Evolutionary conservation across 2,113 vertebrate genomes (phyloP).

Genomic region (Sturnira hondurensis): DNA sequence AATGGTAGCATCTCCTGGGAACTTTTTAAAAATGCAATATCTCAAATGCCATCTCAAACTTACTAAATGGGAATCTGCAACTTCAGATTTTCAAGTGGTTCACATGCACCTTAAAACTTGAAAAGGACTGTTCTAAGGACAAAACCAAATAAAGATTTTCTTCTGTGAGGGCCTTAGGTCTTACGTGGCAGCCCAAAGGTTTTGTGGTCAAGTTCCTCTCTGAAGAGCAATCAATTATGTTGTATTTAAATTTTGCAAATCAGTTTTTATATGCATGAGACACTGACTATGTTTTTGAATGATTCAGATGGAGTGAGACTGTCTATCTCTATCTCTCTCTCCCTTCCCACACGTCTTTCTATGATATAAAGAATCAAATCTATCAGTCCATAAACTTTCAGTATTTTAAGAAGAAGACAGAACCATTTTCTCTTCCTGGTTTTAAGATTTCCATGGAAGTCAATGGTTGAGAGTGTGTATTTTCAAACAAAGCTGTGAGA

Average conservation of each 20-base stretch:
- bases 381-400: neutral
- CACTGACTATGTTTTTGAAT: neutral
- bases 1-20: neutral
- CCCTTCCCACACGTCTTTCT: no score
- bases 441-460: neutral
- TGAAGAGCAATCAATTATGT: neutral
- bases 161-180: neutral
- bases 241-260: neutral
- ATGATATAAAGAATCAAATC: neutral
- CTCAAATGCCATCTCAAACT: neutral
- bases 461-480: neutral
- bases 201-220: neutral
- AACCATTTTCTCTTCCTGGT: neutral
- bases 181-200: neutral
- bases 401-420: neutral
- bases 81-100: neutral
- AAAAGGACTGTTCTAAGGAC: neutral
- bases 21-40: neutral
- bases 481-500: neutral
- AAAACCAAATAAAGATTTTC: neutral
- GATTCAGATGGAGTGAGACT: neutral
- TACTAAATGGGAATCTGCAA: neutral
- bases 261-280: neutral
- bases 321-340: no score
- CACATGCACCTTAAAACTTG: fast-evolving